Evolutionary conservation across 2,888 invertebrate species (phyloP), one percentile per base, ranked within the genome.

Genomic region (Heliconius hortense): DNA sequence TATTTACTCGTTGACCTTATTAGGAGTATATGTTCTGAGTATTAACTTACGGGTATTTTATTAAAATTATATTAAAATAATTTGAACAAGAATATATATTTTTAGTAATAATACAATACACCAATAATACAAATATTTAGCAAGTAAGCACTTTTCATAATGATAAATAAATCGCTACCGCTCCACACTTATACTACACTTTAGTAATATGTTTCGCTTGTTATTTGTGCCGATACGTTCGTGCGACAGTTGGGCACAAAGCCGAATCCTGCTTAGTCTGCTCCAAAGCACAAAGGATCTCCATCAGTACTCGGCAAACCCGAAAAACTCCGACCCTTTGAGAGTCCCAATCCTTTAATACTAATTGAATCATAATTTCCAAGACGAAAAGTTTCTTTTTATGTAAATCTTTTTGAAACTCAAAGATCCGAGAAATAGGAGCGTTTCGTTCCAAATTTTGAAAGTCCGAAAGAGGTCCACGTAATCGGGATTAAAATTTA

Each of bases 291-390:
- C 92, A 93, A 93, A 93, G 90, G 89, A 86, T 86, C 84, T 86
- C 84, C 87, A 88, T 88, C 89, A 84, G 84, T 79, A 85, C 82
- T 87, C 89, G 85, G 80, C 88, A 85, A 88, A 92, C 92, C 92
- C 91, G 88, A 92, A 93, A 93, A 92, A 91, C 85, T 90, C 88
- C 88, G 83, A 82, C 88, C 91, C 90, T 92, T 92, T 92, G 91
- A 90, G 88, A 84, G 84, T 84, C 88, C 88, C 92, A 92, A 92
- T 92, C 92, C 93, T 90, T 92, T 93, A 93, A 94, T 91, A 92
- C 94, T 94, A 93, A 94, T 94, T 93, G 93, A 93, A 94, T 93
- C 92, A 93, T 94, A 93, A 93, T 94, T 93, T 90, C 84, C 85
- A 85, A 89, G 88, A 88, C 89, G 89, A 86, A 89, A 92, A 92